Conservation (phyloP, 1,140 invertebrate species). For the Drosophila equinoxialis region DNA sequence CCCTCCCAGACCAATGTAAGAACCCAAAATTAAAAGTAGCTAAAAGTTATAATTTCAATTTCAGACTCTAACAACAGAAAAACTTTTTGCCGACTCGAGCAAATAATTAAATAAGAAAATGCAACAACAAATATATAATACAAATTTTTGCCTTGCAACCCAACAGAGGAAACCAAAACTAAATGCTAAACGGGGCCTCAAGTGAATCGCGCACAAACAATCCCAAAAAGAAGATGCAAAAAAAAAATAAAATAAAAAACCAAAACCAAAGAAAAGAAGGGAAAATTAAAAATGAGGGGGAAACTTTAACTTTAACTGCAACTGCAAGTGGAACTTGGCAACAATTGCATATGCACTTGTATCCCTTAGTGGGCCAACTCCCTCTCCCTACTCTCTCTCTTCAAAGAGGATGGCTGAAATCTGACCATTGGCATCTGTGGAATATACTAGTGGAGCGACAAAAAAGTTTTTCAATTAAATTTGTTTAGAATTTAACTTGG, state of each 20-base stretch:
- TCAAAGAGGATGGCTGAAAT: slow-evolving; percentile 32
- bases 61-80: slow-evolving; percentile 51
- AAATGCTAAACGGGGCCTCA: slow-evolving; percentile 72
- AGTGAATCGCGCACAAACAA: slow-evolving; percentile 52
- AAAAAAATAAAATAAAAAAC: slow-evolving; percentile 13
- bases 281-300: slow-evolving; percentile 28
- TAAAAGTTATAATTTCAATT: slow-evolving; percentile 73
- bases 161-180: slow-evolving; percentile 37
- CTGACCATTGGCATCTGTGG: slow-evolving; percentile 56
- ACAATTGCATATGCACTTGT: slow-evolving; percentile 76
- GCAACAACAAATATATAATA: slow-evolving; percentile 9
- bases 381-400: not conserved
- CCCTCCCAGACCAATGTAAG: not conserved
- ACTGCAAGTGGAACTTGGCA: slow-evolving; percentile 53
- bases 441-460: slow-evolving; percentile 36
- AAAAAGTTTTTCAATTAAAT: slow-evolving; percentile 77
- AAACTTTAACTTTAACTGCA: slow-evolving; percentile 37
- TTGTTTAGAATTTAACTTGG: slow-evolving; percentile 78
- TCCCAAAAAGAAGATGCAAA: slow-evolving; percentile 35
- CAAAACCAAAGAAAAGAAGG: slow-evolving; percentile 5
- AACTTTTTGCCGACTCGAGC: slow-evolving; percentile 57
- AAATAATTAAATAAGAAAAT: slow-evolving; percentile 69
- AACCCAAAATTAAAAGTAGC: slow-evolving; percentile 32
- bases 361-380: slow-evolving; percentile 43
- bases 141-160: slow-evolving; percentile 9